Base-by-base conservation (phyloP, 2,113 vertebrate species). In the Aphelocoma coerulescens region DNA sequence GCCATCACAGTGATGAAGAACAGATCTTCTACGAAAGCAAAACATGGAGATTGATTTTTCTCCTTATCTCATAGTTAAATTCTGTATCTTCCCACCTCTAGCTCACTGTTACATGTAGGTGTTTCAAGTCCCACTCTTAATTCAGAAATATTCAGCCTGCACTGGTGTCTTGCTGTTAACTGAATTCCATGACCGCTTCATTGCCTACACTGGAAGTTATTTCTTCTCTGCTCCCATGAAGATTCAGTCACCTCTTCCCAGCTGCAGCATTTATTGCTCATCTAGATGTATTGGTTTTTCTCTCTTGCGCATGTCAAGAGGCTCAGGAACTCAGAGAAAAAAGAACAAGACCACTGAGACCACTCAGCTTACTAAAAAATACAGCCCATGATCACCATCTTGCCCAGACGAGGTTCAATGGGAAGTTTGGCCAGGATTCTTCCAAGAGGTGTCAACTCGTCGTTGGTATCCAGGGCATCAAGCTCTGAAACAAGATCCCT, bases 351-450 rank as follows among this genome's bases (percentile, higher is more conserved):
- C 10, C 27, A 82, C 10, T 23, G 30, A 82, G 67, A 85, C 39
- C 22, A 51, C 69, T 76, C 37, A 44, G 98, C 99, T 98, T 96
- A 99, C 99, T 99, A 98, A 97, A 99, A 99, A 94, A 99, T 99
- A 94, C 99, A 99, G 63, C 99, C 99, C 98, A 99, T 99, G 96
- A 99, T 99, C 99, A 99, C 99, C 99, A 99, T 99, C 97, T 99
- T 99, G 89, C 99, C 99, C 77, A 99, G 97, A 3, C 99, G 99
- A 91, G 99, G 99, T 63, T 99, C 99, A 82, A 99, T 99, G 67
- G 99, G 99, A 62, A 99, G 98, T 44, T 98, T 98, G 76, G 99
- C 99, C 67, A 99, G 98, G 88, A 99, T 99, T 92, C 99, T 98
- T 18, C 99, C 99, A 87, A 99, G 98, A 86, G 99, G 99, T 44